These are phyloP conservation scores for Poecile montanus DNA, from an alignment of 2,797 vertebrate genomes.

Conservation along the genomic window DNA sequence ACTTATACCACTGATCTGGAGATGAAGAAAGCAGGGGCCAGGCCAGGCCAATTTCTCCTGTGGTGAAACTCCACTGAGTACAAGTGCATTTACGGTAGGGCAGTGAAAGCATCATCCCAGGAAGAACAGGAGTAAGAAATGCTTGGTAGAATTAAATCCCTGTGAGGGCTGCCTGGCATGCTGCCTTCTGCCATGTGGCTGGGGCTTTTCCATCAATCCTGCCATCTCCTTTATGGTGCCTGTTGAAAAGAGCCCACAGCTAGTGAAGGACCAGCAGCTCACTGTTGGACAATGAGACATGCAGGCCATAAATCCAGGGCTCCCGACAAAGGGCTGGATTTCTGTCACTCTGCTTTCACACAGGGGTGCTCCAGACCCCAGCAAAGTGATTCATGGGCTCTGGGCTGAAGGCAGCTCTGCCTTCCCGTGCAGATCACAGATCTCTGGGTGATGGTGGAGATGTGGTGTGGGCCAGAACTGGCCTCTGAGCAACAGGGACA, in stretches of 20 bases:
- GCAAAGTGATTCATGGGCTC: background rate
- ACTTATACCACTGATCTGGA: background rate
- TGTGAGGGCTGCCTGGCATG: rapidly evolving
- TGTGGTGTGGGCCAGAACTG: background rate
- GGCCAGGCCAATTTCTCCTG: background rate
- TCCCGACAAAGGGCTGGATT: background rate
- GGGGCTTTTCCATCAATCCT: background rate
- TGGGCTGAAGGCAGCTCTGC: background rate
- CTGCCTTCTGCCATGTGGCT: background rate
- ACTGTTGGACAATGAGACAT: rapidly evolving
- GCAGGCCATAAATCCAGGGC: background rate
- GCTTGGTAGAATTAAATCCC: background rate
- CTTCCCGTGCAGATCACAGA: rapidly evolving
- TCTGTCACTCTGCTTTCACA: background rate
- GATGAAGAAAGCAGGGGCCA: background rate
- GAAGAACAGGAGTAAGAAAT: background rate
- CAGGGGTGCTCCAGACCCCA: rapidly evolving
- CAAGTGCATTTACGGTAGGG: background rate
- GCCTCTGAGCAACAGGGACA: background rate
- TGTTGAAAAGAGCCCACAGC: background rate
- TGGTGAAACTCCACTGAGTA: background rate
- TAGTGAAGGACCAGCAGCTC: background rate
- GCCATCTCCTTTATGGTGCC: rapidly evolving
- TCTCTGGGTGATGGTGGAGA: background rate
- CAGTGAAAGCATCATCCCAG: background rate